A percentile compares a stretch with the other conserved stretches of the same genome.
These are phyloP conservation scores for Pristiophorus japonicus DNA, from an alignment of 2,113 vertebrate species.

Conservation along the genomic window DNA sequence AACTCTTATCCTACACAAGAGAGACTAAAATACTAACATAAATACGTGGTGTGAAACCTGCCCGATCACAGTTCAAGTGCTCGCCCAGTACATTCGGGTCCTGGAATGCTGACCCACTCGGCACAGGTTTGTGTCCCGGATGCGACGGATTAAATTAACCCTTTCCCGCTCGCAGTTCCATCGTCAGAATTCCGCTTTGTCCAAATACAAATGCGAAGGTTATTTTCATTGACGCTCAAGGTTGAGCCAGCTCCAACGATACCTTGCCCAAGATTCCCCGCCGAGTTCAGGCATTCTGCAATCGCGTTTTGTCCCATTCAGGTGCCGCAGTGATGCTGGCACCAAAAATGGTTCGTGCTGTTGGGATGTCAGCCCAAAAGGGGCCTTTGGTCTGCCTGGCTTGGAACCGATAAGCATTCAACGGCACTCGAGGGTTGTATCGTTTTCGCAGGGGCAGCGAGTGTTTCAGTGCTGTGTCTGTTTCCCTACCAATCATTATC, in stretches of 20 bases:
- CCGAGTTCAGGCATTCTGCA: not conserved
- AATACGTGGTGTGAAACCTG: conserved; percentile 10
- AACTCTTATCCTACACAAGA: conserved; percentile 36
- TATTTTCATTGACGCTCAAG: not conserved
- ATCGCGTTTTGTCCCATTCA: not conserved
- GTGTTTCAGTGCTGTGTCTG: not conserved
- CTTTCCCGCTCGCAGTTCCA: not conserved
- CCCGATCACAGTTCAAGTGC: not conserved
- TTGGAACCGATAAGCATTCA: not conserved
- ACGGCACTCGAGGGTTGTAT: not conserved
- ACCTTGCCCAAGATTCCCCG: not conserved
- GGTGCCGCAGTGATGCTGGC: not conserved
- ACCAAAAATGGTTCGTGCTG: too few species aligned
- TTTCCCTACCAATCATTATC: not conserved
- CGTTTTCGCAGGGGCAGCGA: not conserved
- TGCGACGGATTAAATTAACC: not conserved
- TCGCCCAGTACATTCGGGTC: not conserved
- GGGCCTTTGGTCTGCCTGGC: not conserved
- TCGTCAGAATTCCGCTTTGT: not conserved
- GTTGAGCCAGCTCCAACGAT: not conserved
- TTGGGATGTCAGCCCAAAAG: not conserved
- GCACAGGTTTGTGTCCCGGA: not conserved
- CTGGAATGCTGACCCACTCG: not conserved
- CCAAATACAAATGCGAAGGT: not conserved
- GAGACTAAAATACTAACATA: conserved; percentile 24